A percentile compares a stretch with the other conserved stretches of the same genome.
phyloP scores from a whole-genome alignment of 30 jellyfish, hydroid and myxozoan genomes.

The Aurelia sp. region DNA sequence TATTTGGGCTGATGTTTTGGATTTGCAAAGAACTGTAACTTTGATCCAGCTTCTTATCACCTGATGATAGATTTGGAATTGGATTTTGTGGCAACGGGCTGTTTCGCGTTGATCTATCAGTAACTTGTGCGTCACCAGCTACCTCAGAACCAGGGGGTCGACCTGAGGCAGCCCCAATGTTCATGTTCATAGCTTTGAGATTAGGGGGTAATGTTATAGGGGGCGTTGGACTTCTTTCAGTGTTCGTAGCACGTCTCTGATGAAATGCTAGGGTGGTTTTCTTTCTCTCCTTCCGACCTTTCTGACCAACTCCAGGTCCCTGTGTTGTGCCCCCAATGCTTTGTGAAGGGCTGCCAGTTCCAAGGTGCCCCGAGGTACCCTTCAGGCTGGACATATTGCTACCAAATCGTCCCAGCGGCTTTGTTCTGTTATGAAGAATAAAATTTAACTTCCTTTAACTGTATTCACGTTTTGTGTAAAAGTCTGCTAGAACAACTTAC shows the following conservation, averaged over 20 bases:
- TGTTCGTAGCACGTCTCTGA: conserved; percentile 54
- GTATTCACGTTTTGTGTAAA: no score
- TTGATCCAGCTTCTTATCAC: conserved; percentile 18
- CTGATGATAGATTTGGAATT: neutral
- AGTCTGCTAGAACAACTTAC: no score
- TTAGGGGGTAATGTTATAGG: conserved; percentile 47
- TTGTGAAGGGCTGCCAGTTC: conserved; percentile 46
- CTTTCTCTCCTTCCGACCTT: conserved; percentile 60
- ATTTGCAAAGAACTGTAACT: conserved; percentile 47
- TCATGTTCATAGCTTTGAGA: conserved; percentile 17
- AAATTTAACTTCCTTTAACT: neutral
- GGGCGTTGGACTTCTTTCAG: conserved; percentile 75
- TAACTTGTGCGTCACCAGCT: conserved; percentile 4
- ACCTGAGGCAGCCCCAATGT: conserved; percentile 22
- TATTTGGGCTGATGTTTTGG: conserved; percentile 38
- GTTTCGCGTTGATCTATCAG: conserved; percentile 4
- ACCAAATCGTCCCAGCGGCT: conserved; percentile 57
- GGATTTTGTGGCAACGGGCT: conserved; percentile 24
- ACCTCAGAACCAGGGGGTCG: conserved; percentile 9
- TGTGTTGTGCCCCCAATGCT: conserved; percentile 29
- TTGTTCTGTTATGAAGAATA: conserved; percentile 3
- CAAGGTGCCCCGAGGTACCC: conserved; percentile 25
- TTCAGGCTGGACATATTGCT: conserved; percentile 29
- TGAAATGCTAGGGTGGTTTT: conserved; percentile 60
- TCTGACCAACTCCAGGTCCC: conserved; percentile 28